Base-by-base conservation (phyloP, 2,888 invertebrate genomes). In the Luffia ferchaultella region DNA sequence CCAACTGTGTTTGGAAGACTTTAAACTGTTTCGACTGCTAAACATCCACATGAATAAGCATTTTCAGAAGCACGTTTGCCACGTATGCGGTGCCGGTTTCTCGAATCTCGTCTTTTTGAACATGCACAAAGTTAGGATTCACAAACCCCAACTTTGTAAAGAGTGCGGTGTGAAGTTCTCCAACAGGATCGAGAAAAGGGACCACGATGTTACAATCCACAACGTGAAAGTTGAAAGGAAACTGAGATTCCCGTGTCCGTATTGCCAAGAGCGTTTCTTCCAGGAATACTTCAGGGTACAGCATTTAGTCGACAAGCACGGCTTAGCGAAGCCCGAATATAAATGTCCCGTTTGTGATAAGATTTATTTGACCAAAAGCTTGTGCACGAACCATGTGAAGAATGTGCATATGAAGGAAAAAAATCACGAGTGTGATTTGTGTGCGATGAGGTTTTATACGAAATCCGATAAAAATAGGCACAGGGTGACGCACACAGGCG, bases 21-120 rank as follows among this genome's bases (percentile, higher is more conserved):
- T 77, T 20, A 52, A 54, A 0, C 53, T 65, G 7, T 83, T 83
- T 43, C 59, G 77, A 2, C 51, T 68, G 0, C 54, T 82, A 1
- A 80, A 79, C 41, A 73, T 82, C 1, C 82, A 82, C 50, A 70
- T 79, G 63, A 80, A 82, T 41, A 73, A 61, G 45, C 80, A 83
- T 62, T 82, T 58, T 51, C 73, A 74, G 49, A 80, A 76, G 15
- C 73, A 77, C 51, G 70, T 80, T 0, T 83, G 82, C 18, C 70
- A 80, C 52, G 62, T 76, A 0, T 83, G 82, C 43, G 82, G 82
- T 0, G 67, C 73, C 0, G 76, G 73, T 0, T 83, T 80, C 51
- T 70, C 79, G 0, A 79, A 72, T 61, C 59, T 74, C 43, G 71
- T 74, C 0, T 76, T 77, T 54, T 53, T 78, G 16, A 82, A 75